These are phyloP conservation scores for Chrysolina americana DNA, from an alignment of 2,888 invertebrate genomes.

Conservation along the genomic window DNA sequence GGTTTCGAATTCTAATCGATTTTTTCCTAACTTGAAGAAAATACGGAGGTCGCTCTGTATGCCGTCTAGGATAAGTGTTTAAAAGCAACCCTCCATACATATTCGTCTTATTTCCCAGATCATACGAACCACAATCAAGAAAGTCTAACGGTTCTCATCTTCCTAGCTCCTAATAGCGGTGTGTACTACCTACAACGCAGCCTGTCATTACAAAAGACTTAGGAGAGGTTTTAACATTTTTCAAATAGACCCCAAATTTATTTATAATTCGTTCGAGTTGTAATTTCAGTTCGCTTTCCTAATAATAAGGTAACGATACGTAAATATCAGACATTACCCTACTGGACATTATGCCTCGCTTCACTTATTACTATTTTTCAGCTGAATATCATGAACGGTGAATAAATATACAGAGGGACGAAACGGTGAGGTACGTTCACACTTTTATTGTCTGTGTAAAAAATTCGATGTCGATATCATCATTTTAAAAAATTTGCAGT, in stretches of 20 bases:
- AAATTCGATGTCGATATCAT: too few relatives aligned
- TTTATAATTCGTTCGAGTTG: slow-evolving; percentile 64
- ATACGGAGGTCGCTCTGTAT: background rate
- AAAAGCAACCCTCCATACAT: slow-evolving; percentile 34
- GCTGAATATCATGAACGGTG: background rate
- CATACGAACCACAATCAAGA: slow-evolving; percentile 33
- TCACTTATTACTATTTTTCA: slow-evolving; percentile 24
- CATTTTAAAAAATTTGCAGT: too few relatives aligned
- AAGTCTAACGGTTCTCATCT: slow-evolving; percentile 28
- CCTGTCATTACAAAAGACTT: slow-evolving; percentile 69
- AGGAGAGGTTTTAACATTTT: slow-evolving; percentile 60
- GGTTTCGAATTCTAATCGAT: too few relatives aligned
- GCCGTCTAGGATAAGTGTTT: slow-evolving; percentile 11
- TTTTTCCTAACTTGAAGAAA: too few relatives aligned
- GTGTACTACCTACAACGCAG: slow-evolving; percentile 40
- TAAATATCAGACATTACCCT: slow-evolving; percentile 50
- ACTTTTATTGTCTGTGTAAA: too few relatives aligned
- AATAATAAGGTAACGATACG: slow-evolving; percentile 51
- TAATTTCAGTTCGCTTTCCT: slow-evolving; percentile 52
- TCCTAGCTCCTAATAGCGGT: slow-evolving; percentile 37
- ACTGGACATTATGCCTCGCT: slow-evolving; percentile 45
- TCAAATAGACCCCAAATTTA: slow-evolving; percentile 66
- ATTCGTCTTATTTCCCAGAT: slow-evolving; percentile 25
- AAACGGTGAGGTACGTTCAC: background rate
- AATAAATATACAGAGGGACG: background rate